Evolutionary conservation across 2,888 invertebrate species (phyloP).

Genomic region (Plusia festucae): DNA sequence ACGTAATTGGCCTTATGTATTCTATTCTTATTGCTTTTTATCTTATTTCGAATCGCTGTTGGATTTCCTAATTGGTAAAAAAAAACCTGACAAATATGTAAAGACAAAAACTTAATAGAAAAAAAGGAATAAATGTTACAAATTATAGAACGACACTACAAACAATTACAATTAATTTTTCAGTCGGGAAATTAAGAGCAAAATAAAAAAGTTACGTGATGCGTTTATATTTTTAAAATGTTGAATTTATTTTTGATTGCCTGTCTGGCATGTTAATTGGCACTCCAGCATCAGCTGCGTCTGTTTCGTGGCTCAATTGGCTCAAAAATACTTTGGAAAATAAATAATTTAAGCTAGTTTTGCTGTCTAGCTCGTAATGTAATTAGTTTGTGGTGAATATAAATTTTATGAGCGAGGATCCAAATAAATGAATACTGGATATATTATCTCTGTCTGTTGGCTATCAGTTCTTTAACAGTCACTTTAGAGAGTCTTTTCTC

Average conservation of each 20-base stretch:
- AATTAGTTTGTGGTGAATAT: not conserved
- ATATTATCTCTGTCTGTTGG: too few relatives aligned
- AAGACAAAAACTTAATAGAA: too few relatives aligned
- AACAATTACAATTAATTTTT: not conserved
- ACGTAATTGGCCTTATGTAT: too few relatives aligned
- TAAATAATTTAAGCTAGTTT: not conserved
- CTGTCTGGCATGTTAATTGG: slow-evolving; percentile 3
- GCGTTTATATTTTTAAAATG: not conserved
- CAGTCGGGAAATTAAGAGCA: not conserved
- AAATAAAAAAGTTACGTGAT: not conserved
- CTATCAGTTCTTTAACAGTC: too few relatives aligned
- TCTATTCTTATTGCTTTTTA: too few relatives aligned
- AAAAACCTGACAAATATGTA: too few relatives aligned
- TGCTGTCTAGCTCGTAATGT: slow-evolving; percentile 1
- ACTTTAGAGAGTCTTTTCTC: too few relatives aligned
- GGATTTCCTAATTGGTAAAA: too few relatives aligned
- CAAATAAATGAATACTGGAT: too few relatives aligned
- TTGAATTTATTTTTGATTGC: not conserved
- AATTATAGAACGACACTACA: not conserved
- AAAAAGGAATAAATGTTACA: not conserved
- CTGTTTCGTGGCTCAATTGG: slow-evolving; percentile 5
- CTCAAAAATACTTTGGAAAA: not conserved
- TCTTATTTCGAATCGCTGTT: too few relatives aligned
- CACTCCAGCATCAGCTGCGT: slow-evolving; percentile 5
- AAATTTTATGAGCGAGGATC: too few relatives aligned